phyloP scores from a whole-genome alignment of 1,140 invertebrate species.

The Galleria mellonella region DNA sequence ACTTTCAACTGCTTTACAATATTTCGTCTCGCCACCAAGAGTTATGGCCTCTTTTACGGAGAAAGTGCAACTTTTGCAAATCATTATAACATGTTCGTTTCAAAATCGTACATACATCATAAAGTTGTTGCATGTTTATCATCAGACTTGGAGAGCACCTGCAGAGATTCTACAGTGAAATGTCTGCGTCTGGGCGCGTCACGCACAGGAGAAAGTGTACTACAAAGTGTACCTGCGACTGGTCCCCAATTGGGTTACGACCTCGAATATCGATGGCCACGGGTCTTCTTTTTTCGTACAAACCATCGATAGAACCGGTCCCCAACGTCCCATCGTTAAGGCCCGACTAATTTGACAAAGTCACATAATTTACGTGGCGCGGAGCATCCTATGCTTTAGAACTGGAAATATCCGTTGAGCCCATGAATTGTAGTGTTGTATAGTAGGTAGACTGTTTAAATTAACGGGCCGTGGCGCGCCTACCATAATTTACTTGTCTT shows the following conservation, averaged over 20 bases:
- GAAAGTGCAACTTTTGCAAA: slow-evolving; percentile 24
- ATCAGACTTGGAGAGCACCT: slow-evolving; percentile 29
- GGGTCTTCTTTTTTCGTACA: slow-evolving; percentile 52
- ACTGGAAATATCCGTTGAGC: slow-evolving; percentile 5
- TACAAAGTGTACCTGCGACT: slow-evolving; percentile 52
- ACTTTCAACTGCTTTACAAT: slow-evolving; percentile 2
- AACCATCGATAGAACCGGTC: slow-evolving; percentile 51
- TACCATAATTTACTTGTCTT: slow-evolving; percentile 6
- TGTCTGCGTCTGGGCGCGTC: slow-evolving; percentile 43
- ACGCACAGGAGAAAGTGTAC: slow-evolving; percentile 67
- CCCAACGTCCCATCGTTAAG: slow-evolving; percentile 21
- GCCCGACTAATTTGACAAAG: slow-evolving; percentile 19
- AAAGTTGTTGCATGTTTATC: slow-evolving; percentile 21
- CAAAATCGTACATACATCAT: slow-evolving; percentile 20
- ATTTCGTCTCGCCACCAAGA: neutral
- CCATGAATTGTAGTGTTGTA: neutral
- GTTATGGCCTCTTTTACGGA: slow-evolving; percentile 9
- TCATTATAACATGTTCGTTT: slow-evolving; percentile 9
- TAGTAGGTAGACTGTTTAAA: slow-evolving; percentile 1
- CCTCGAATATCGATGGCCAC: slow-evolving; percentile 58
- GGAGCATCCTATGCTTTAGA: slow-evolving; percentile 18
- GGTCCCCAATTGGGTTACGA: slow-evolving; percentile 64
- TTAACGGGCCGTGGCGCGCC: neutral
- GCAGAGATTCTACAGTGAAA: slow-evolving; percentile 39
- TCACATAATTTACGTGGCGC: slow-evolving; percentile 15